Conservation (phyloP, 2,888 invertebrate genomes). For the Drosophila lacicola region DNA sequence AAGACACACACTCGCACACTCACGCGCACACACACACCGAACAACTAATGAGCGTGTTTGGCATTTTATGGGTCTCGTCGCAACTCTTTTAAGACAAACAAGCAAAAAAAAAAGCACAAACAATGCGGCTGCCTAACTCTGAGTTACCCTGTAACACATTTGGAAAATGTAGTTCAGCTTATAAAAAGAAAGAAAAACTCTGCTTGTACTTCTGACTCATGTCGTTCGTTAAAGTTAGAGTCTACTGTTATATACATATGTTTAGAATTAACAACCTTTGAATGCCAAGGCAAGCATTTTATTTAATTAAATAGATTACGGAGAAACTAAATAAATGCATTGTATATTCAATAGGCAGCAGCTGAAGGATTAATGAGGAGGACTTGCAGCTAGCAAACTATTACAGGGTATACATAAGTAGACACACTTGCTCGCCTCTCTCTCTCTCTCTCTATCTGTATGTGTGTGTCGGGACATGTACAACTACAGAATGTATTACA, state of each 20-base stretch:
- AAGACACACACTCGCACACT: constrained; percentile 3
- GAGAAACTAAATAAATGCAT: too few relatives aligned
- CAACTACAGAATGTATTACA: constrained; percentile 36
- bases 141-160: constrained; percentile 16
- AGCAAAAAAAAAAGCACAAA: constrained; percentile 2
- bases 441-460: not conserved
- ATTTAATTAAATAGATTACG: too few relatives aligned
- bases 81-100: constrained; percentile 41
- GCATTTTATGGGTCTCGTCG: constrained; percentile 45
- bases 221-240: too few relatives aligned
- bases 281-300: too few relatives aligned
- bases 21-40: not conserved
- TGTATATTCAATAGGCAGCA: too few relatives aligned
- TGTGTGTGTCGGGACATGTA: constrained; percentile 10
- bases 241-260: too few relatives aligned
- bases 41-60: constrained; percentile 53
- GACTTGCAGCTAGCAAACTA: not conserved
- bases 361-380: too few relatives aligned
- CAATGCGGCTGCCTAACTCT: not conserved
- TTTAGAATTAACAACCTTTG: too few relatives aligned
- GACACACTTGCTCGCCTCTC: not conserved
- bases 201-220: too few relatives aligned
- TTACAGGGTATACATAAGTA: constrained; percentile 25
- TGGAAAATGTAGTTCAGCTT: too few relatives aligned
- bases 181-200: too few relatives aligned